phyloP scores from a whole-genome alignment of 2,888 invertebrate species.

The Morpho helenor region DNA sequence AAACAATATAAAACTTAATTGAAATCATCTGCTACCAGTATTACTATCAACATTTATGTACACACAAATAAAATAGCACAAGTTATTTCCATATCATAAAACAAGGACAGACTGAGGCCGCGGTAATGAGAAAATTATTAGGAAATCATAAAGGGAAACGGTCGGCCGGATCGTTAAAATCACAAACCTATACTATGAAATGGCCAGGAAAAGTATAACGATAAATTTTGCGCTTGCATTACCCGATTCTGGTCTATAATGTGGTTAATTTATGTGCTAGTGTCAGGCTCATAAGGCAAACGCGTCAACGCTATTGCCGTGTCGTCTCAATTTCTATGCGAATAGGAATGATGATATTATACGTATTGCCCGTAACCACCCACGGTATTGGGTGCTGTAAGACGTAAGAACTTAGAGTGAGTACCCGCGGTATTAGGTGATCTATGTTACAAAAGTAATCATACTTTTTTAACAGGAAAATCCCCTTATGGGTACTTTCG shows the following conservation, averaged over 20 bases:
- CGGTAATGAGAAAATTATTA: conserved; percentile 25
- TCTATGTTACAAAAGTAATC: too few relatives aligned
- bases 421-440: too few relatives aligned
- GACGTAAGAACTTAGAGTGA: conserved; percentile 5
- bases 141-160: conserved; percentile 25
- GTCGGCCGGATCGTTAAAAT: conserved; percentile 24
- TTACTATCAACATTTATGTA: conserved; percentile 18
- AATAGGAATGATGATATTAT: conserved; percentile 49
- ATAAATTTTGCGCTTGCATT: conserved; percentile 25
- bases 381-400: conserved; percentile 42
- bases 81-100: conserved; percentile 18
- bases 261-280: conserved; percentile 33
- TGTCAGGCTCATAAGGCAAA: conserved; percentile 29
- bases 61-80: conserved; percentile 21
- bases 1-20: conserved; percentile 20
- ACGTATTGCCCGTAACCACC: conserved; percentile 48
- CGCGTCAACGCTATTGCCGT: conserved; percentile 32
- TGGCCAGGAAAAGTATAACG: conserved; percentile 21
- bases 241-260: conserved; percentile 30
- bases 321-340: conserved; percentile 52
- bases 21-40: conserved; percentile 25
- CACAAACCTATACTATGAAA: conserved; percentile 27
- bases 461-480: too few relatives aligned
- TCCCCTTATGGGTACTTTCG: too few relatives aligned
- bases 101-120: conserved; percentile 17